Evolutionary conservation across 2,797 vertebrate species (phyloP).

Genomic region (Sylvilagus floridanus): DNA sequence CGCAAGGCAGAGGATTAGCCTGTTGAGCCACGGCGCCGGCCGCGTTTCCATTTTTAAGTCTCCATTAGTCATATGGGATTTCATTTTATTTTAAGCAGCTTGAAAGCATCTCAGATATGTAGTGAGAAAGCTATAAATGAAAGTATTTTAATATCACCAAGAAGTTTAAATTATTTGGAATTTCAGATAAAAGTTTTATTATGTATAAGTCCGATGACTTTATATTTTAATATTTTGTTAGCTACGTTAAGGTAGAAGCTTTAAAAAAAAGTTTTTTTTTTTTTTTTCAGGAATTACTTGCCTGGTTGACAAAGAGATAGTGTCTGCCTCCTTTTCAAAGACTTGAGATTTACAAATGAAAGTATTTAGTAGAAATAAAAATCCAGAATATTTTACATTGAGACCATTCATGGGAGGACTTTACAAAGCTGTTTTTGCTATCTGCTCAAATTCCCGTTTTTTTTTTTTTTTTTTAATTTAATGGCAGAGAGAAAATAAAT

Average conservation of each 20-base stretch:
- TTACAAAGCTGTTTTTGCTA: slow-evolving; percentile 20
- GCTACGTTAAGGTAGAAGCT: background rate
- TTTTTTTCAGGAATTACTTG: background rate
- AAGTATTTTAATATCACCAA: background rate
- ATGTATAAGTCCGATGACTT: background rate
- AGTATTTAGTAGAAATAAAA: slow-evolving; percentile 20
- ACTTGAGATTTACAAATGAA: background rate
- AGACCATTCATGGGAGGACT: slow-evolving; percentile 5
- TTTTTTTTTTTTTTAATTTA: background rate
- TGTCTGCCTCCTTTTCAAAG: slow-evolving; percentile 35
- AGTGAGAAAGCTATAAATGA: background rate
- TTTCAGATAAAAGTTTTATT: slow-evolving; percentile 19
- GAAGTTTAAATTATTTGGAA: slow-evolving; percentile 45
- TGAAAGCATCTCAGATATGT: background rate
- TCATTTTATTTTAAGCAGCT: background rate
- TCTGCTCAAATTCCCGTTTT: too few species aligned
- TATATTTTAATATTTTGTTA: background rate
- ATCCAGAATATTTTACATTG: background rate
- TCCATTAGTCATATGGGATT: background rate
- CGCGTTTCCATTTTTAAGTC: slow-evolving; percentile 35
- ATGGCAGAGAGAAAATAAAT: background rate
- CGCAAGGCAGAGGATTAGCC: too few species aligned
- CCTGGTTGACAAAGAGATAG: background rate
- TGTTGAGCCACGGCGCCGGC: too few species aligned
- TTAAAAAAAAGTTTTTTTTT: background rate